Conservation (phyloP, 2,888 invertebrate species). For the Trachelus tabidus region DNA sequence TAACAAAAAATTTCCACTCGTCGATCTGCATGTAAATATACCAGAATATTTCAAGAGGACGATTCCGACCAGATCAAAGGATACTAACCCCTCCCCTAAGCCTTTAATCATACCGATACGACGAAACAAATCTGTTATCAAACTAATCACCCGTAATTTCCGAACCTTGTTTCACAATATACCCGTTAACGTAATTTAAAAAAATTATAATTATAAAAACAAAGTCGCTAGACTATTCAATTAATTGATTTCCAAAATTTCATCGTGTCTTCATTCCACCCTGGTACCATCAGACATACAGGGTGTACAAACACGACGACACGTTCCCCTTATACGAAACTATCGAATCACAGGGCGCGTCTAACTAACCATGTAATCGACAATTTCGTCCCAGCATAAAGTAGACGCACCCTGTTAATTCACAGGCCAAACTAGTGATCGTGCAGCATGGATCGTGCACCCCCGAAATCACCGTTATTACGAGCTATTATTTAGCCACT, state of each 20-base stretch:
- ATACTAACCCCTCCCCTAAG: neutral
- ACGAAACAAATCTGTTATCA: neutral
- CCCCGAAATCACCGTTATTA: neutral
- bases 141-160: neutral
- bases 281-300: neutral
- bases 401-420: constrained; percentile 21
- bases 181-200: neutral
- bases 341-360: constrained; percentile 60
- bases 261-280: neutral
- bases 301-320: neutral
- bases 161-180: no score
- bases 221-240: neutral
- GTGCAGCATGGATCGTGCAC: neutral
- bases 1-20: neutral
- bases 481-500: neutral
- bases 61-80: neutral
- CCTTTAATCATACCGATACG: neutral
- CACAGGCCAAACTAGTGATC: neutral
- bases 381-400: constrained; percentile 55
- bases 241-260: neutral
- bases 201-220: neutral
- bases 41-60: neutral
- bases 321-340: neutral
- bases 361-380: constrained; percentile 65
- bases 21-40: neutral